A percentile compares a stretch with the other conserved stretches of the same genome.
These are phyloP conservation scores for Lycocorax pyrrhopterus DNA, from an alignment of 2,113 vertebrate species.

Conservation along the genomic window DNA sequence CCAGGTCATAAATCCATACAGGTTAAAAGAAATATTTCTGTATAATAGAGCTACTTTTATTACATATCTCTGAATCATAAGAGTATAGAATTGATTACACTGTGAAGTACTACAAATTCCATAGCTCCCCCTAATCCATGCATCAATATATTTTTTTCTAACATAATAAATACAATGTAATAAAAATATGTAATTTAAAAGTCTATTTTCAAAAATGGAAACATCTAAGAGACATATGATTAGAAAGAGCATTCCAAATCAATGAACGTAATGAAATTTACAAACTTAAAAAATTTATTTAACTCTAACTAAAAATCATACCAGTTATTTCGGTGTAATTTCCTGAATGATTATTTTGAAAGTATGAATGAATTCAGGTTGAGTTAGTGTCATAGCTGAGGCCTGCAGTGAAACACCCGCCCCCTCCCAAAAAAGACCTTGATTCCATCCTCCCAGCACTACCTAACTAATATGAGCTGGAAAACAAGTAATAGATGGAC, in stretches of 20 bases:
- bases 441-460: background rate
- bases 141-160: background rate
- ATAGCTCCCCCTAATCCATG: background rate
- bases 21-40: background rate
- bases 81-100: background rate
- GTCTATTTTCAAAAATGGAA: background rate
- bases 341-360: background rate
- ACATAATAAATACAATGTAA: background rate
- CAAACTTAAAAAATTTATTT: background rate
- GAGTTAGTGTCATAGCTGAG: background rate
- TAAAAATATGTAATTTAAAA: background rate
- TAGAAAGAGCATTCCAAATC: background rate
- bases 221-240: background rate
- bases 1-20: background rate
- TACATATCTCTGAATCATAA: background rate
- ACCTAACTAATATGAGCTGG: background rate
- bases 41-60: background rate
- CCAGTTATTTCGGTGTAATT: background rate
- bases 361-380: background rate
- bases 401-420: background rate
- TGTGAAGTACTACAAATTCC: background rate
- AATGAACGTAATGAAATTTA: background rate
- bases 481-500: background rate
- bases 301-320: background rate
- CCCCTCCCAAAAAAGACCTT: accelerated